Evolutionary conservation across 2,888 invertebrate species (phyloP).

Genomic region (Eilema caniola): DNA sequence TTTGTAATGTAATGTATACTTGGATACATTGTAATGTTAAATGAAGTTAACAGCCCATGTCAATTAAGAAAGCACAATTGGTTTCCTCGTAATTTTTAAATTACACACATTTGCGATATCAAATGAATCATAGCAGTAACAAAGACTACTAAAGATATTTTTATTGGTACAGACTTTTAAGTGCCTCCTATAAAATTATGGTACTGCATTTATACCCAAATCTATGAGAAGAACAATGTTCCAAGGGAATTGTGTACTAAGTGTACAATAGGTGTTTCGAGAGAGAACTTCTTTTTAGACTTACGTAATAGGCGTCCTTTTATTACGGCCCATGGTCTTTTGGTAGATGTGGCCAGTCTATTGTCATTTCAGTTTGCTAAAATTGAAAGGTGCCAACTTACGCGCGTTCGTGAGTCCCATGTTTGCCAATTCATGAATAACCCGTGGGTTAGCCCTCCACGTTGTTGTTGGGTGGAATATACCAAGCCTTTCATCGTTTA

Average conservation of each 20-base stretch:
- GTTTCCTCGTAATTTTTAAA: conserved; percentile 19
- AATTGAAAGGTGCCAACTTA: too few species aligned
- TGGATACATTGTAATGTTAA: conserved; percentile 13
- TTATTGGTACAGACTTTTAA: conserved; percentile 11
- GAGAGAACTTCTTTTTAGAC: not conserved
- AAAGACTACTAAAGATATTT: conserved; percentile 13
- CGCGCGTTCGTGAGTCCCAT: too few species aligned
- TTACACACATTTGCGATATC: conserved; percentile 9
- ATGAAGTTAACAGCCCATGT: conserved; percentile 8
- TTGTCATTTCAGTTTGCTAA: too few species aligned
- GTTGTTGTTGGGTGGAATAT: too few species aligned
- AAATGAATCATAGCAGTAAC: conserved; percentile 17
- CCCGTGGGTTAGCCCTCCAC: too few species aligned
- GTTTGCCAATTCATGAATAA: too few species aligned
- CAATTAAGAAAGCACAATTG: conserved; percentile 21
- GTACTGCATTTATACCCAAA: not conserved
- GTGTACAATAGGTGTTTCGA: not conserved
- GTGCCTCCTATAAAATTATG: conserved; percentile 3
- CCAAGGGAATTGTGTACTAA: not conserved
- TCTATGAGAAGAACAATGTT: not conserved
- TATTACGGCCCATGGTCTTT: too few species aligned
- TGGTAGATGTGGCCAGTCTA: too few species aligned
- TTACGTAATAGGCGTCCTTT: too few species aligned
- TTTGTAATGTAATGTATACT: conserved; percentile 35
- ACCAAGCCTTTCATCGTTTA: too few species aligned